Evolutionary conservation across 2,797 vertebrate genomes (phyloP).

Genomic region (Coracias cyanogaster): DNA sequence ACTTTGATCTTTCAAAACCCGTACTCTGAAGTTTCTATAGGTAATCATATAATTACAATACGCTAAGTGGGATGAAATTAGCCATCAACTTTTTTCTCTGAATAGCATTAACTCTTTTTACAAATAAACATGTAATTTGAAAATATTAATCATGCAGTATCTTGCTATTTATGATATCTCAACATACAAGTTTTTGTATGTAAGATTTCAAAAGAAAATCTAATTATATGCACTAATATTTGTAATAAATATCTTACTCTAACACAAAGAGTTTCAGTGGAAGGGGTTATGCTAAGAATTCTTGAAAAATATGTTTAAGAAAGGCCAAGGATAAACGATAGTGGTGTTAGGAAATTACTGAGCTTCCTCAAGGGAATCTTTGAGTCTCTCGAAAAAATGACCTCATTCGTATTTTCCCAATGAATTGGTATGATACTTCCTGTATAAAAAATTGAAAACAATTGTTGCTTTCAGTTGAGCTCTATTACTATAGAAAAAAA

Average conservation of each 20-base stretch:
- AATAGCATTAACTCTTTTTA: conserved; percentile 73
- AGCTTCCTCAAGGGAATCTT: conserved; percentile 79
- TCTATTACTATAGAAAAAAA: background rate
- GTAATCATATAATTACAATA: conserved; percentile 85
- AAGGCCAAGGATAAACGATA: conserved; percentile 72
- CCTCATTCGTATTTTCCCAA: conserved; percentile 77
- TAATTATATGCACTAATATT: conserved; percentile 70
- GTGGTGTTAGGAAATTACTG: conserved; percentile 77
- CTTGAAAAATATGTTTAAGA: conserved; percentile 73
- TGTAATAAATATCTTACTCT: conserved; percentile 73
- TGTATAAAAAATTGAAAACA: conserved; percentile 75
- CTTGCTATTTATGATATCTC: background rate
- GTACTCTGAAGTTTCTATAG: conserved; percentile 82
- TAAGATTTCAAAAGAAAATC: conserved; percentile 73
- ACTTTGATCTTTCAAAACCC: conserved; percentile 85
- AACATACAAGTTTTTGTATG: conserved; percentile 34
- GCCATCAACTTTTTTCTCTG: conserved; percentile 75
- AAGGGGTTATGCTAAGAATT: conserved; percentile 64
- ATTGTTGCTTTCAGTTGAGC: conserved; percentile 74
- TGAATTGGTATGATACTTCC: conserved; percentile 77
- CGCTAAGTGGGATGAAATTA: conserved; percentile 84
- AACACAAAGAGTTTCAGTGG: conserved; percentile 62
- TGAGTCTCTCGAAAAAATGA: conserved; percentile 68
- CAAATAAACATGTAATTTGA: conserved; percentile 29
- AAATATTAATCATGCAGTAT: conserved; percentile 68